Percentiles rank a stretch among this genome's conserved stretches.
These are phyloP conservation scores for Drosophila aff. DNA, from an alignment of 1,140 invertebrate species.

Conservation along the genomic window DNA sequence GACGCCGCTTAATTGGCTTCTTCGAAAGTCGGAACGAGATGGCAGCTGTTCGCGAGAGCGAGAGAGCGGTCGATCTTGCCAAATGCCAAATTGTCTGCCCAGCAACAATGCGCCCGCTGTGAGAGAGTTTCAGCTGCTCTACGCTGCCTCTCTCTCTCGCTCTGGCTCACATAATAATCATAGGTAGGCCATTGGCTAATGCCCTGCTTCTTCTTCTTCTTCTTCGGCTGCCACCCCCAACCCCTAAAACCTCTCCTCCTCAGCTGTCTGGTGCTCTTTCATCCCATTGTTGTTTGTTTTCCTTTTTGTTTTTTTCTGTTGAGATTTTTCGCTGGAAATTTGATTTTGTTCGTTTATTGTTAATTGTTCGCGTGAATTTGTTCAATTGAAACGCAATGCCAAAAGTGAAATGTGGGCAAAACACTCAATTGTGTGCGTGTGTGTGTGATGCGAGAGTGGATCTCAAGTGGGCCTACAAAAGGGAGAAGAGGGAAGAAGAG, in stretches of 20 bases:
- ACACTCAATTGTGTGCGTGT: conserved; percentile 65
- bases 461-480: conserved; percentile 36
- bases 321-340: conserved; percentile 68
- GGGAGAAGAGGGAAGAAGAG: background rate
- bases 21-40: conserved; percentile 25
- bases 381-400: conserved; percentile 81
- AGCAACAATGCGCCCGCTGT: conserved; percentile 2
- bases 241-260: background rate
- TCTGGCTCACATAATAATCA: conserved; percentile 12
- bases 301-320: conserved; percentile 24
- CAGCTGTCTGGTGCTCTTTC: conserved; percentile 14
- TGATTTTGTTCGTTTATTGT: conserved; percentile 70
- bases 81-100: conserved; percentile 63
- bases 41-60: conserved; percentile 16
- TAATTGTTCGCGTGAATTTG: conserved; percentile 84
- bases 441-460: conserved; percentile 21
- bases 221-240: background rate
- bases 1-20: conserved; percentile 64
- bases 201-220: conserved; percentile 13
- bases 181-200: conserved; percentile 29
- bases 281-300: conserved; percentile 53
- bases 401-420: conserved; percentile 83
- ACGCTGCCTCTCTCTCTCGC: background rate
- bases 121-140: conserved; percentile 14
- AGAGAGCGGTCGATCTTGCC: conserved; percentile 34